phyloP scores from a whole-genome alignment of 1,140 invertebrate genomes.

The Rhagoletis pomonella region DNA sequence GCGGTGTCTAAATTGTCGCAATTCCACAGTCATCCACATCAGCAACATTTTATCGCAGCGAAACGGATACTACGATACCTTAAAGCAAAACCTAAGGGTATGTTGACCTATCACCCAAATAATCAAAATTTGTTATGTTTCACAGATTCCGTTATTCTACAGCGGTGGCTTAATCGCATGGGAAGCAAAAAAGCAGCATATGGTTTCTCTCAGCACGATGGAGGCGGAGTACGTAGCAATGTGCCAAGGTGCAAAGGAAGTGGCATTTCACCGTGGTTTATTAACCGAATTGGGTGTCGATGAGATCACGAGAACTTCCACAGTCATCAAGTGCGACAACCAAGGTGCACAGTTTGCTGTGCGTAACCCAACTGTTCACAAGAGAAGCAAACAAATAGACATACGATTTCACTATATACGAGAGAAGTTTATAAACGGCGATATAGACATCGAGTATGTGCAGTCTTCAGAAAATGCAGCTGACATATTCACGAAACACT shows the following conservation, averaged over 20 bases:
- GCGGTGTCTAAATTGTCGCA: constrained; percentile 51
- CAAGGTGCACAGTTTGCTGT: not conserved
- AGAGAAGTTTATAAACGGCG: not conserved
- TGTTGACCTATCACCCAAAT: not conserved
- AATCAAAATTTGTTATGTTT: not conserved
- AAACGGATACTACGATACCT: constrained; percentile 56
- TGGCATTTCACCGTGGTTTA: constrained; percentile 66
- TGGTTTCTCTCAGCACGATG: constrained; percentile 38
- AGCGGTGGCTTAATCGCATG: not conserved
- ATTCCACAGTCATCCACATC: constrained; percentile 50
- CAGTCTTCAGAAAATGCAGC: constrained; percentile 36
- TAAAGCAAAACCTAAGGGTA: constrained; percentile 3
- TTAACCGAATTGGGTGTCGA: constrained; percentile 60
- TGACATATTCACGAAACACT: constrained; percentile 31
- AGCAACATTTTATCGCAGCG: constrained; percentile 54
- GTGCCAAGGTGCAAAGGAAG: constrained; percentile 70
- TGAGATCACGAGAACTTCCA: not conserved
- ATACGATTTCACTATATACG: not conserved
- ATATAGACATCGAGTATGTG: not conserved
- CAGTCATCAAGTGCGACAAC: constrained; percentile 25
- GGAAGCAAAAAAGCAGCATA: too few relatives aligned
- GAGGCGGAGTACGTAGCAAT: constrained; percentile 75
- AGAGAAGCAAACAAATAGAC: too few relatives aligned
- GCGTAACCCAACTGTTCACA: too few relatives aligned
- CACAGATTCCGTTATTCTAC: constrained; percentile 30